phyloP scores from a whole-genome alignment of 92 coral and sea anemone genomes.

The Palythoa grandis region DNA sequence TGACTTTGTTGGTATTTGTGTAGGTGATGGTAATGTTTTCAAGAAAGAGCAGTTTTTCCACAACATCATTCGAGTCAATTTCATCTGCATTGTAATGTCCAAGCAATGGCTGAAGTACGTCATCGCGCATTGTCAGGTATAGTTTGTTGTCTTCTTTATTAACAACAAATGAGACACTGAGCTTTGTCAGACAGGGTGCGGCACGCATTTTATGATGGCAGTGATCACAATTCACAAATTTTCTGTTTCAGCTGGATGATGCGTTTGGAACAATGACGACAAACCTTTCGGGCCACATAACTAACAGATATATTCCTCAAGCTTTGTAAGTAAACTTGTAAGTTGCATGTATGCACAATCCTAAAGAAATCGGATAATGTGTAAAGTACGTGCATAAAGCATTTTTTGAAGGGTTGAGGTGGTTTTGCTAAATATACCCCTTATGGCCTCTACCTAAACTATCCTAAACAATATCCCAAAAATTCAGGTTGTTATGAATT shows the following conservation, averaged over 20 bases:
- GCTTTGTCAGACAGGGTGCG: conserved; percentile 15
- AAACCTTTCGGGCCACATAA: not conserved
- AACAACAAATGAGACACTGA: not conserved
- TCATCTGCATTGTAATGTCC: conserved; percentile 33
- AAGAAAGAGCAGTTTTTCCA: conserved; percentile 47
- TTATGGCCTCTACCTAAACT: too few species aligned
- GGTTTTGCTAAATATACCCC: too few species aligned
- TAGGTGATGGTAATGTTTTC: conserved; percentile 39
- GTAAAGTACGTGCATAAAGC: too few species aligned
- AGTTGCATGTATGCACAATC: too few species aligned
- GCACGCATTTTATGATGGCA: conserved; percentile 53
- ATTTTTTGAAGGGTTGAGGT: too few species aligned
- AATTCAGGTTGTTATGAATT: not conserved
- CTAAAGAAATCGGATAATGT: too few species aligned
- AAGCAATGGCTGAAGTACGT: not conserved
- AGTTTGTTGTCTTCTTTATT: not conserved
- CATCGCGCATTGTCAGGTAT: not conserved
- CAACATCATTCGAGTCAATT: conserved; percentile 28
- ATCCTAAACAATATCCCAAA: too few species aligned
- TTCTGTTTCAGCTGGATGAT: conserved; percentile 29
- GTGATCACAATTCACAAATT: conserved; percentile 49
- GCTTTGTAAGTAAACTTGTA: too few species aligned
- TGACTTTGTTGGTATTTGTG: conserved; percentile 27
- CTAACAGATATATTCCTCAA: too few species aligned
- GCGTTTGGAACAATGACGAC: not conserved